Evolutionary conservation across 2,888 invertebrate genomes (phyloP), one percentile per base, ranked within the genome.

Genomic region (Beris morrisii): DNA sequence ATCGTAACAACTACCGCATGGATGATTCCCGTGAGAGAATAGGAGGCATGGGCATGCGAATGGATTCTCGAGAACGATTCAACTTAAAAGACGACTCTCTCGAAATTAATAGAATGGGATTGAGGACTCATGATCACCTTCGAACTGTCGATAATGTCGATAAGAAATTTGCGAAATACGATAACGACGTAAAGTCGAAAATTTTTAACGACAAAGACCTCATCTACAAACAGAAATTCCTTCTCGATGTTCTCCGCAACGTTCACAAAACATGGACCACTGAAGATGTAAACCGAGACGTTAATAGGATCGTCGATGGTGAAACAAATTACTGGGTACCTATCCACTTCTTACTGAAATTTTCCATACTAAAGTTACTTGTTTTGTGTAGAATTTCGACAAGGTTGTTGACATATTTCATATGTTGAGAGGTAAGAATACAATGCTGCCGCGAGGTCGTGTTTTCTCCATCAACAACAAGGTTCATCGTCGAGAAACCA

Each of bases 361-460:
- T 12, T 44, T 9, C 44, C n/a, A 22, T 31, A 30, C 55, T 55
- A 31, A 31, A 9, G 6, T 12, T 4, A 30, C 28, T 44, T 31
- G 83, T 67, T 61, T 38, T 9, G 38, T 38, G 12, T 76, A 84
- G 83, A 80, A 83, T 72, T 78, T 80, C 68, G 75, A 81, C 69
- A 80, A 79, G 1, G 81, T 84, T 9, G 22, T 44, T 12, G 78
- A 81, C 50, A 80, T 83, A 15, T 84, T 84, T 72, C 70, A 82
- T 64, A 64, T 70, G 1, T 72, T 79, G 52, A 81, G 79, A 74
- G 80, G 82, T 61, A 50, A 12, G 11, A 74, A 79, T 66, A 84
- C 84, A 48, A 81, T 83, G 70, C 69, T 85, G 57, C 83, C 84
- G 0, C 83, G 82, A 67, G 79, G 80, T 50, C 78, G 81, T 48